phyloP scores from a whole-genome alignment of 2,113 vertebrate species.

The Pedionomus torquatus region DNA sequence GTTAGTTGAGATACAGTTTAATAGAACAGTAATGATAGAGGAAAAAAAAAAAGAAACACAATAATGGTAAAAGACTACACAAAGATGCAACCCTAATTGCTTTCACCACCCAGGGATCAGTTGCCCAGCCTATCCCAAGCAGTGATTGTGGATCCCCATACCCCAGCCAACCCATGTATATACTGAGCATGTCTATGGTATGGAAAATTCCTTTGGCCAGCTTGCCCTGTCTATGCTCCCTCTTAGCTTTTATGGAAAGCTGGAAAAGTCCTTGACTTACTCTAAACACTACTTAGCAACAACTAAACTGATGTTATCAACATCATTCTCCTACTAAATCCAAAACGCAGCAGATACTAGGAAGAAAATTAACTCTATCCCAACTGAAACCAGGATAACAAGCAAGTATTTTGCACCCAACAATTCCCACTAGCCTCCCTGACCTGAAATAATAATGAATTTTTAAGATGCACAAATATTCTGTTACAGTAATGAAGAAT shows the following conservation, averaged over 20 bases:
- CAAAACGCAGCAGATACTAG: neutral
- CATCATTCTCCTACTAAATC: too few species aligned
- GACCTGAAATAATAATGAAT: neutral
- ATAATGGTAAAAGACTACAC: neutral
- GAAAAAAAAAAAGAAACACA: neutral
- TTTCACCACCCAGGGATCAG: too few species aligned
- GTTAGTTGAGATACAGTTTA: neutral
- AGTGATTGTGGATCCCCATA: too few species aligned
- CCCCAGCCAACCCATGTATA: too few species aligned
- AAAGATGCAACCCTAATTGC: neutral
- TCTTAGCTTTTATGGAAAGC: neutral
- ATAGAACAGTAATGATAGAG: neutral
- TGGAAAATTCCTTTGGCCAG: too few species aligned
- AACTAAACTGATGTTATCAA: too few species aligned
- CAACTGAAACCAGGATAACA: neutral
- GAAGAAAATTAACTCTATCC: neutral
- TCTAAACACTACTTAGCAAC: too few species aligned
- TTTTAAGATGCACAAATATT: neutral
- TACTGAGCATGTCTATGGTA: too few species aligned
- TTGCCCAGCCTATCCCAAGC: too few species aligned
- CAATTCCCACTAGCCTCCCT: neutral
- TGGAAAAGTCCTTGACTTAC: neutral
- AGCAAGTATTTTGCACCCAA: neutral
- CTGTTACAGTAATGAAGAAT: neutral
- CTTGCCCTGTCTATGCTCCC: too few species aligned